Conservation (phyloP, 2,888 invertebrate species). For the Cancer borealis region DNA sequence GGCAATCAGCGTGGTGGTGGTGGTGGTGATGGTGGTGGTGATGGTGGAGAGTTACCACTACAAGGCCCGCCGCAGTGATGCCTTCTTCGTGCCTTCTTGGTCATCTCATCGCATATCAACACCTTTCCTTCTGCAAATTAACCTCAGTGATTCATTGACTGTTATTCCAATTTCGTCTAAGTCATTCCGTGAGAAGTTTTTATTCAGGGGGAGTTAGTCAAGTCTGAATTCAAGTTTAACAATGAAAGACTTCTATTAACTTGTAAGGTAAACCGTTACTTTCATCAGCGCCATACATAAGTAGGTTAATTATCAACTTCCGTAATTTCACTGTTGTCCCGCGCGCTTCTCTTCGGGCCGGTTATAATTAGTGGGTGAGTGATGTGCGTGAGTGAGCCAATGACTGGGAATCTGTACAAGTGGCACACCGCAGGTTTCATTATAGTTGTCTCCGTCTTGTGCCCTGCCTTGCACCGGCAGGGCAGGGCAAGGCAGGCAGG, state of each 20-base stretch:
- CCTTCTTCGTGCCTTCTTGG: not conserved
- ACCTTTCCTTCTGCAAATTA: not conserved
- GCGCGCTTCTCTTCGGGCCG: not conserved
- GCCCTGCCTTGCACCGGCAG: not conserved
- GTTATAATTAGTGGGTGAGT: not conserved
- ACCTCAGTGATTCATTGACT: not conserved
- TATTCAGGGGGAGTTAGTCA: too few relatives aligned
- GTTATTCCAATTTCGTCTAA: not conserved
- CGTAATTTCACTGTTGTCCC: conserved; percentile 15
- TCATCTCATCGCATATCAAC: not conserved
- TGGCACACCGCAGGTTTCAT: not conserved
- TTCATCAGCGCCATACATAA: not conserved
- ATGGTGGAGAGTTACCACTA: too few relatives aligned
- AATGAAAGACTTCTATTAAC: not conserved
- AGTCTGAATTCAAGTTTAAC: not conserved
- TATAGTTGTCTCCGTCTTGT: not conserved
- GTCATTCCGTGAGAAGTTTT: not conserved
- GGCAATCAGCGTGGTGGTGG: not conserved
- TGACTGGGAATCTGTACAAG: not conserved
- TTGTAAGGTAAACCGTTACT: not conserved
- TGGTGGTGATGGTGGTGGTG: not conserved
- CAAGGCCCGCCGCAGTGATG: too few relatives aligned
- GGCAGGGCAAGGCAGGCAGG: too few relatives aligned
- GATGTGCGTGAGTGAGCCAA: not conserved
- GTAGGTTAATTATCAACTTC: conserved; percentile 7